Percentiles rank a stretch among this genome's conserved stretches.
Evolutionary conservation across 2,888 invertebrate species (phyloP).

Genomic region (Tetrapedia diversipes): DNA sequence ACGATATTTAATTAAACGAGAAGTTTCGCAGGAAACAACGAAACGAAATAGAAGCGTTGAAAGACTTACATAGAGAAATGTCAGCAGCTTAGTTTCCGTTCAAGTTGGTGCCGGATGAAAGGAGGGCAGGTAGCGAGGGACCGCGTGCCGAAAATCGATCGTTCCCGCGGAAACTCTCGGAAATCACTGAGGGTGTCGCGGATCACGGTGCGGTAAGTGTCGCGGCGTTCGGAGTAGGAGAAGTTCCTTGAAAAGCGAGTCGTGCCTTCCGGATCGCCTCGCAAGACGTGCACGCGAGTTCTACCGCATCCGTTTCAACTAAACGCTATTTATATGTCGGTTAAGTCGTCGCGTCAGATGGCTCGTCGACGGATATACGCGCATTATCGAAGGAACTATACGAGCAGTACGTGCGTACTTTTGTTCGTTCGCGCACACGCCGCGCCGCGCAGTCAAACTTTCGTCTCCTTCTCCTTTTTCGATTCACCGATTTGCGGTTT

Average conservation of each 20-base stretch:
- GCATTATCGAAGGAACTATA: constrained; percentile 63
- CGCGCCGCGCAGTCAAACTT: too few species aligned
- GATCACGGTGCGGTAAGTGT: constrained; percentile 21
- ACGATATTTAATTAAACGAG: too few species aligned
- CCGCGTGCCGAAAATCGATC: constrained; percentile 25
- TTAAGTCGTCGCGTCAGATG: constrained; percentile 70
- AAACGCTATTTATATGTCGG: constrained; percentile 77
- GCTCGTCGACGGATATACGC: constrained; percentile 50
- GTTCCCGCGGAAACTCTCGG: constrained; percentile 41
- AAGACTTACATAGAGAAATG: constrained; percentile 17
- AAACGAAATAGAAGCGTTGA: not conserved
- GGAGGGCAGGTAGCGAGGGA: constrained; percentile 2
- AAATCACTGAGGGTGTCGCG: constrained; percentile 46
- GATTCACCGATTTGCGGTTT: not conserved
- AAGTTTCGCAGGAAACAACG: not conserved
- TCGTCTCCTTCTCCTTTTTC: not conserved
- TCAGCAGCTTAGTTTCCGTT: not conserved
- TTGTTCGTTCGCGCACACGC: not conserved
- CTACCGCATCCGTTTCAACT: constrained; percentile 73
- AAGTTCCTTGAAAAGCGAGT: constrained; percentile 52
- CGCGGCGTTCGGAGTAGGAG: constrained; percentile 42
- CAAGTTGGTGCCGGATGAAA: not conserved
- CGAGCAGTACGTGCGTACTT: constrained; percentile 54
- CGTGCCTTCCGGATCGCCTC: constrained; percentile 65
- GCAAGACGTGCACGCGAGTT: constrained; percentile 69